These are phyloP conservation scores for Psettodes erumei DNA, from an alignment of 2,113 vertebrate genomes.

Conservation along the genomic window DNA sequence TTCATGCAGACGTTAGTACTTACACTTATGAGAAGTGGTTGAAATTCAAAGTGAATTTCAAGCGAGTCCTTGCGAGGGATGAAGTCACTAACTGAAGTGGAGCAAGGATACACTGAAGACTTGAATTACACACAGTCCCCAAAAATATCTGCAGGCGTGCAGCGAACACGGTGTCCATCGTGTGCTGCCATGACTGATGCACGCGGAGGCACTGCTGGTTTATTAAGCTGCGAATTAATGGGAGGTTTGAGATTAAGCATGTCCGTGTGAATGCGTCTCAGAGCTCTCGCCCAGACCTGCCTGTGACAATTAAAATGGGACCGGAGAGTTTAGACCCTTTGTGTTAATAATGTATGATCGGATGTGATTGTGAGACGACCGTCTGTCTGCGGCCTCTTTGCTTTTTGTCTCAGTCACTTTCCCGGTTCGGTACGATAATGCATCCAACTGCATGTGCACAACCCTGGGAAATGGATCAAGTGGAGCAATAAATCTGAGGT, in stretches of 20 bases:
- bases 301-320: conserved; percentile 23
- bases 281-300: not conserved
- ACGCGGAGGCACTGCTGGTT: not conserved
- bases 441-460: not conserved
- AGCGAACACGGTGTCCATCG: not conserved
- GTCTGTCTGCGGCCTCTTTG: not conserved
- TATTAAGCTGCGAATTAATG: not conserved
- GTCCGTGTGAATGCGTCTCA: not conserved
- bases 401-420: conserved; percentile 3
- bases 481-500: not conserved
- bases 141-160: not conserved
- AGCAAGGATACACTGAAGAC: not conserved
- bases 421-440: conserved; percentile 29
- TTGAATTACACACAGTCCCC: not conserved
- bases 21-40: not conserved
- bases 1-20: not conserved
- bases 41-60: not conserved
- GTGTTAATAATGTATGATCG: conserved; percentile 1
- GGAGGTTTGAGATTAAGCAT: not conserved
- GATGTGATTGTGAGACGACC: conserved; percentile 8
- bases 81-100: not conserved
- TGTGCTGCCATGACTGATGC: not conserved
- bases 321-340: not conserved
- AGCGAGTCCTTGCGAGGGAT: not conserved
- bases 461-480: not conserved